phyloP scores from a whole-genome alignment of 2,888 invertebrate species.

The Falcaria lacertinaria region DNA sequence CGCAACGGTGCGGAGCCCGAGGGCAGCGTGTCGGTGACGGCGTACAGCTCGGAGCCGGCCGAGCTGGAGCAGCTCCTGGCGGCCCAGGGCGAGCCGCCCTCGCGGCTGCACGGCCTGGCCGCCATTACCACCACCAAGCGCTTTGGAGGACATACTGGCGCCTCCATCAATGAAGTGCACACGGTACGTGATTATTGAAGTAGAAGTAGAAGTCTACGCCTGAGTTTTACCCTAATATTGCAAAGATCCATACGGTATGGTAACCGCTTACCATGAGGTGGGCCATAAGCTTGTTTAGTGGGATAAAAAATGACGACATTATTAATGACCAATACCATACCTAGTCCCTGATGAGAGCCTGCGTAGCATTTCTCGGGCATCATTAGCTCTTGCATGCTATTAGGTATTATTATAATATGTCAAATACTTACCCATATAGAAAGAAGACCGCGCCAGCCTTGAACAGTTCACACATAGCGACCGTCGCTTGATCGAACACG shows the following conservation, averaged over 20 bases:
- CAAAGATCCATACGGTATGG: no score
- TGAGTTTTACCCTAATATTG: no score
- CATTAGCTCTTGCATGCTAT: neutral
- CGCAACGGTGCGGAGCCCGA: constrained; percentile 85
- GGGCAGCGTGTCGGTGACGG: constrained; percentile 84
- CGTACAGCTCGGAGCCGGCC: constrained; percentile 83
- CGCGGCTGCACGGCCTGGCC: constrained; percentile 66
- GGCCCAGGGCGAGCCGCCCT: constrained; percentile 54
- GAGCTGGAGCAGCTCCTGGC: constrained; percentile 68
- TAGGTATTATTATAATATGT: constrained; percentile 6
- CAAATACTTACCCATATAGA: constrained; percentile 32
- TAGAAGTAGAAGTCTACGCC: no score
- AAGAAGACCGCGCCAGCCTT: constrained; percentile 58
- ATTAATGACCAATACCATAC: no score
- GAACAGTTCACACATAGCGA: constrained; percentile 69
- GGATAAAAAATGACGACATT: no score
- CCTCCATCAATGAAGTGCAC: constrained; percentile 50
- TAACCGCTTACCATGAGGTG: no score
- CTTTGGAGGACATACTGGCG: constrained; percentile 67
- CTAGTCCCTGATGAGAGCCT: no score
- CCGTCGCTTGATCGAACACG: constrained; percentile 40
- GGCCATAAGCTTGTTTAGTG: no score
- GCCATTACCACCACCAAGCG: constrained; percentile 71
- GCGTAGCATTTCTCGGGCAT: no score
- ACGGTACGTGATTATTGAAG: no score